Evolutionary conservation across 2,888 invertebrate genomes (phyloP).

Genomic region (Xylophagus ater): DNA sequence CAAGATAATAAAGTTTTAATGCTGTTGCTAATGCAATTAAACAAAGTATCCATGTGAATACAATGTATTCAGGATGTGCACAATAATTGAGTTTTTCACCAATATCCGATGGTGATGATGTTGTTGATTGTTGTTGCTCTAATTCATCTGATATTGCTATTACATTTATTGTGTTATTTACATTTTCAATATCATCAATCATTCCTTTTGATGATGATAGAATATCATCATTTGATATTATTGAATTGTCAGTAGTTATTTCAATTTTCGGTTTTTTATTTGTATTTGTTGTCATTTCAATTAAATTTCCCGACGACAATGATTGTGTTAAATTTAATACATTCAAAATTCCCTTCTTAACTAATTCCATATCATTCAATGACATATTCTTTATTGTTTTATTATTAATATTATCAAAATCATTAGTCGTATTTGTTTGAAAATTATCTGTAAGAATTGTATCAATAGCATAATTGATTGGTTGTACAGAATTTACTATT

Average conservation of each 20-base stretch:
- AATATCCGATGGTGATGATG: too few species aligned
- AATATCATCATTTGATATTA: too few species aligned
- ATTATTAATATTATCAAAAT: conserved; percentile 7
- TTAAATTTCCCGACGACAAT: conserved; percentile 16
- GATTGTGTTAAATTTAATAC: conserved; percentile 26
- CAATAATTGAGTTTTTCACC: too few species aligned
- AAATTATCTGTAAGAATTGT: conserved; percentile 28
- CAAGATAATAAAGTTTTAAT: conserved; percentile 76
- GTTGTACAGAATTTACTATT: conserved; percentile 30
- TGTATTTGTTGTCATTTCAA: too few species aligned
- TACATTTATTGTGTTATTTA: too few species aligned
- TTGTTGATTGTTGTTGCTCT: too few species aligned
- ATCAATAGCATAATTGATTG: conserved; percentile 22
- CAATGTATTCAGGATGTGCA: conserved; percentile 72
- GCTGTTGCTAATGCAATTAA: conserved; percentile 86
- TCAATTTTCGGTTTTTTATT: too few species aligned
- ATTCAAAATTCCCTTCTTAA: conserved; percentile 26
- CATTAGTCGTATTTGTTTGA: conserved; percentile 23
- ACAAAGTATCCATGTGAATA: conserved; percentile 88
- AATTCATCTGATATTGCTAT: not conserved
- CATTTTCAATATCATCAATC: too few species aligned
- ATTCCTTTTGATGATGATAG: too few species aligned
- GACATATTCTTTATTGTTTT: conserved; percentile 8
- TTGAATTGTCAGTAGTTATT: too few species aligned
- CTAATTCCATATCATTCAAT: conserved; percentile 19